Base-by-base conservation (phyloP, 1,140 invertebrate species). In the Batillaria attramentaria region DNA sequence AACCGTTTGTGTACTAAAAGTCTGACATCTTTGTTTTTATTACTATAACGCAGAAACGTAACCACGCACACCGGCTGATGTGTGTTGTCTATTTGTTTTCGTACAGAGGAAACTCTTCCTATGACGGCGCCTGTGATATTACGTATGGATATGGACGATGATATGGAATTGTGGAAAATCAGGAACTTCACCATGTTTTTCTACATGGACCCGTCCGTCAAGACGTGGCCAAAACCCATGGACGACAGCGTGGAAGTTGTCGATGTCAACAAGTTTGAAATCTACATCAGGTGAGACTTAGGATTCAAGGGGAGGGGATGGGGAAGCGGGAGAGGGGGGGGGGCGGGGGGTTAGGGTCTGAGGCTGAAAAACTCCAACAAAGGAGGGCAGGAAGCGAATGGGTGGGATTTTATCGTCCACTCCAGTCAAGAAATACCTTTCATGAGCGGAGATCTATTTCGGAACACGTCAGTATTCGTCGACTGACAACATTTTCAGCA, bases 121-220 rank as follows among this genome's bases (percentile, higher is more conserved):
- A 90, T 90, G 90, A 90, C 90, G 13, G 82, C 85, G 3, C 90
- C 89, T 16, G 88, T 90, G 2, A 77, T 86, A 28, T 83, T 83
- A 0, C 80, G 80, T 54, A 75, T 91, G 13, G 86, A 87, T 28
- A 88, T 89, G 3, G 87, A 87, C 1, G 79, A 77, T 16, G 39
- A 41, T 20, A 57, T 10, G 1, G 88, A 88, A 10, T 85, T 89
- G 16, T 86, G 85, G 3, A 88, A 85, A 70, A 82, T 87, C 50
- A 86, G 80, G n/a, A 87, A 87, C 72, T 91, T 90, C 84, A 88
- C 87, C 60, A 90, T 91, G 88, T 90, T 89, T 76, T 90, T 91
- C 79, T 87, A 74, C 62, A 66, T 88, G 2, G 62, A 84, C 20
- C 73, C 74, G 1, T 72, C 42, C 24, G 60, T 80, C 0, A 57